Base-by-base conservation (phyloP, 2,113 vertebrate genomes). In the Elephas maximus region DNA sequence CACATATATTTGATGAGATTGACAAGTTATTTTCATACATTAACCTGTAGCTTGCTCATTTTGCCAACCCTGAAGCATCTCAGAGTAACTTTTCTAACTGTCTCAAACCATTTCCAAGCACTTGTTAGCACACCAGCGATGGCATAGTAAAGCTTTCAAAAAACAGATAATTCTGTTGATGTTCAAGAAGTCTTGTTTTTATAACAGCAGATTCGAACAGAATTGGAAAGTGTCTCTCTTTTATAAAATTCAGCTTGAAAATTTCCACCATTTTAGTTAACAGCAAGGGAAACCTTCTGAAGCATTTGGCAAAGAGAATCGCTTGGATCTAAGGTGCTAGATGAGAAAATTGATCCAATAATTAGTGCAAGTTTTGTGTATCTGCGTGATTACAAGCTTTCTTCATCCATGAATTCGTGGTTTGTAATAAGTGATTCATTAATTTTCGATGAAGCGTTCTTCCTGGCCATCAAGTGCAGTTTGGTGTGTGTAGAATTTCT, bases 361-460 rank as follows among this genome's bases (percentile, higher is more conserved):
- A 60, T 21, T 79, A 87, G 63, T 74, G 48, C 44, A 73, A 73
- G 51, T 81, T 88, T 11, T 93, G 12, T 62, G 51, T 41, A 24
- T 73, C n/a, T 88, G 53, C 51, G 73, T 48, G 37, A 62, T 81
- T 48, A 48, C 87, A 41, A 88, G 12, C 65, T 60, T 28, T 62
- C 51, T 88, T 93, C 23, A 48, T 81, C 65, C 73, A 37, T 88
- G 85, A 82, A 41, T 82, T 2, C 18, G 41, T 51, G 24, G 44
- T 74, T 88, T 82, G 17, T 37, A 65, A 81, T 48, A 93, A 81
- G 30, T 81, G 41, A 65, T 88, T 88, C 63, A 82, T 81, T 81
- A 73, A 30, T 37, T 94, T 81, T 63, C 53, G n/a, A 60, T 93
- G 62, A 45, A 21, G 14, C 69, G 18, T 28, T 87, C 48, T 87